Evolutionary conservation across 2,797 vertebrate species (phyloP).

Genomic region (Channallabes apus): DNA sequence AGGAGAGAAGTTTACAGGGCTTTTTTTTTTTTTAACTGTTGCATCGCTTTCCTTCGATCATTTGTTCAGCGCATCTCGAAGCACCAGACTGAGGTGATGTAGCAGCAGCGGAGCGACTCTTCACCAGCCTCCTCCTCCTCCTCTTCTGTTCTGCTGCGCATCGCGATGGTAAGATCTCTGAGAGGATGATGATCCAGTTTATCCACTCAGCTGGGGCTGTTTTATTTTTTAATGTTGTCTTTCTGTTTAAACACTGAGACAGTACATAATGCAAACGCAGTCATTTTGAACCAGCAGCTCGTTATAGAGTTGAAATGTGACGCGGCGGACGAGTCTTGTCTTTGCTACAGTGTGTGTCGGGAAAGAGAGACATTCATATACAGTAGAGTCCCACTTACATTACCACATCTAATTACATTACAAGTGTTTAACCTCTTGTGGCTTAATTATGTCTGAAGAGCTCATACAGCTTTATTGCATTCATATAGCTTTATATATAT

Average conservation of each 20-base stretch:
- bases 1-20: not conserved
- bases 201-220: no score
- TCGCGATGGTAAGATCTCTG: conserved; percentile 23
- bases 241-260: not conserved
- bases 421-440: not conserved
- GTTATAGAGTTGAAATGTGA: not conserved
- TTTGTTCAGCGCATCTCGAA: not conserved
- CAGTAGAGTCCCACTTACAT: not conserved
- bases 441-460: not conserved
- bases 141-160: not conserved
- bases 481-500: no score
- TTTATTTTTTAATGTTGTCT: not conserved
- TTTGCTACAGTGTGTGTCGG: not conserved
- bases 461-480: not conserved
- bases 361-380: not conserved
- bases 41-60: not conserved
- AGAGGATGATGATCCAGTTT: no score
- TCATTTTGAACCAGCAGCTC: not conserved
- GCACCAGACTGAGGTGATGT: not conserved
- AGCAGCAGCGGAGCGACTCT: not conserved
- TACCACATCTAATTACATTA: not conserved
- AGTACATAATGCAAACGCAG: not conserved
- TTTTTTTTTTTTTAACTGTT: not conserved
- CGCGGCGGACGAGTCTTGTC: not conserved
- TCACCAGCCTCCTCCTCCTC: not conserved